These are phyloP conservation scores for Mayetiola destructor DNA, from an alignment of 2,888 invertebrate species.

Conservation along the genomic window DNA sequence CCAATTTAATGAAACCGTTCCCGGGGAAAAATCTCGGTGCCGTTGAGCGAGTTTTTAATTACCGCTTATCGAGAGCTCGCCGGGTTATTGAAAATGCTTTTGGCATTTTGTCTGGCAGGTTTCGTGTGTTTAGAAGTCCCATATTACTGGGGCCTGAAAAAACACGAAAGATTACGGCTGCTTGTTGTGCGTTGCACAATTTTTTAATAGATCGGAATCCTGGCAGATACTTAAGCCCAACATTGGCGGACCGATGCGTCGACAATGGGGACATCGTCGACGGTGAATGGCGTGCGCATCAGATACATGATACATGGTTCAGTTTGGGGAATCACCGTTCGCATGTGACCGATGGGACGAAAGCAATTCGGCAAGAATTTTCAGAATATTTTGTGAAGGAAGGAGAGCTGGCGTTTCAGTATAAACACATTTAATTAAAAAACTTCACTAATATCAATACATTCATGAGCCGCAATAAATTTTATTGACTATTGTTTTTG, in stretches of 20 bases:
- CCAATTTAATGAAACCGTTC: not conserved
- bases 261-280: not conserved
- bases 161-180: not conserved
- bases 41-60: not conserved
- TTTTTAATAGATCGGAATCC: not conserved
- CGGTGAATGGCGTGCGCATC: not conserved
- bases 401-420: not conserved
- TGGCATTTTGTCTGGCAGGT: not conserved
- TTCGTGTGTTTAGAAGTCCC: not conserved
- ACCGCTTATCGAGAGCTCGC: not conserved
- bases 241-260: not conserved
- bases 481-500: too few species aligned
- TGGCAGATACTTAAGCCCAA: not conserved
- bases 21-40: not conserved
- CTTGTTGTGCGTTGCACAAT: not conserved
- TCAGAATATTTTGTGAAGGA: not conserved
- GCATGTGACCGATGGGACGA: not conserved
- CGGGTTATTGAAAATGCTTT: not conserved
- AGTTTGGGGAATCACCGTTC: not conserved
- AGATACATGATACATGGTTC: not conserved
- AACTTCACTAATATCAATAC: too few species aligned
- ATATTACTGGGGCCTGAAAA: not conserved
- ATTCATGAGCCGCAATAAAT: too few species aligned
- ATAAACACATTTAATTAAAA: not conserved
- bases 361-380: not conserved